Evolutionary conservation across 2,113 vertebrate species (phyloP).

Genomic region (Speoplatyrhinus poulsoni): DNA sequence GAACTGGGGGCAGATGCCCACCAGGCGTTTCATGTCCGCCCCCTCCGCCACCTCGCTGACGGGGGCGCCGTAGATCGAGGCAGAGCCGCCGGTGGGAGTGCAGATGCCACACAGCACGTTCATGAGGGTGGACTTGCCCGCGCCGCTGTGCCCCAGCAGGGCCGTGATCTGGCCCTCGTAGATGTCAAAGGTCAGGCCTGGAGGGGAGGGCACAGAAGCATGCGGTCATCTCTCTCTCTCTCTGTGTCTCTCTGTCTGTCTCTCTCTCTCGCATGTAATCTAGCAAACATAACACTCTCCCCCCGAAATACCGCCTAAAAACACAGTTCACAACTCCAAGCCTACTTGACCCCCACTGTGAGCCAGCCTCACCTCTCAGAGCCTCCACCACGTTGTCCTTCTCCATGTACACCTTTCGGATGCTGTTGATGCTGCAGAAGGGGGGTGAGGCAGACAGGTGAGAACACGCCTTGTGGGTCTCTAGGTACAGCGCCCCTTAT

Average conservation of each 20-base stretch:
- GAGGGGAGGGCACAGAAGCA: too few relatives aligned
- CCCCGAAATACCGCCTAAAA: too few relatives aligned
- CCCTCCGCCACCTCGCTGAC: slow-evolving; percentile 90
- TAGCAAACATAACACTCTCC: too few relatives aligned
- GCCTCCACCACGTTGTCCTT: slow-evolving; percentile 88
- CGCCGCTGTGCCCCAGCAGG: slow-evolving; percentile 93
- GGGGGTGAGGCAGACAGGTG: not conserved
- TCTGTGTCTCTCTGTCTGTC: too few relatives aligned
- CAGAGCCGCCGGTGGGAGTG: slow-evolving; percentile 83
- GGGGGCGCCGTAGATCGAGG: slow-evolving; percentile 88
- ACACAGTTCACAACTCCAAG: not conserved
- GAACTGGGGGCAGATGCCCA: slow-evolving; percentile 93
- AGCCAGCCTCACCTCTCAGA: slow-evolving; percentile 81
- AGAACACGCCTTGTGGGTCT: not conserved
- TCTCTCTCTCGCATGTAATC: too few relatives aligned
- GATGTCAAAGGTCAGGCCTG: slow-evolving; percentile 94
- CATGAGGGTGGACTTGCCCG: slow-evolving; percentile 94
- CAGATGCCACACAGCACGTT: slow-evolving; percentile 96
- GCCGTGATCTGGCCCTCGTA: slow-evolving; percentile 97
- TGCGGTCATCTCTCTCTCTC: too few relatives aligned
- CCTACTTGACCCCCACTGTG: not conserved
- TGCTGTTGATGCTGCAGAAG: slow-evolving; percentile 86
- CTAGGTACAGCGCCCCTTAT: not conserved
- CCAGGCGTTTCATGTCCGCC: slow-evolving; percentile 87
- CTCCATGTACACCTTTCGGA: slow-evolving; percentile 90